Conservation (phyloP, 2,113 vertebrate species). For the Cichladusa arquata region DNA sequence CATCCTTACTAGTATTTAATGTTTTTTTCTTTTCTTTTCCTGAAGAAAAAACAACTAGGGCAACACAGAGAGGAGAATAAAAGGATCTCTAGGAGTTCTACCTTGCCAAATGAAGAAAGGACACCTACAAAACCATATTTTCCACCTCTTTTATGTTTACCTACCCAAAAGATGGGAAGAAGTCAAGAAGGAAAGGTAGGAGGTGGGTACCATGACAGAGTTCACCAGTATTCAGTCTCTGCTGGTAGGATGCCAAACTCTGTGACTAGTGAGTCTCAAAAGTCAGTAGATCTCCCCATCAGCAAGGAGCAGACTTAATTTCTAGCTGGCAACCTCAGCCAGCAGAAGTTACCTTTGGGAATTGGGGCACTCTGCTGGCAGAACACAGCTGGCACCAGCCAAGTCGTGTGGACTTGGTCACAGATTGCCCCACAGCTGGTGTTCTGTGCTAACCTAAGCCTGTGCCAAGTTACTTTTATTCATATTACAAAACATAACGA, state of each 20-base stretch:
- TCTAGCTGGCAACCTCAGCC: rapidly evolving
- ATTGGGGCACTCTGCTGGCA: background rate
- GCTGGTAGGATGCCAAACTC: background rate
- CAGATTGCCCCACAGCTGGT: background rate
- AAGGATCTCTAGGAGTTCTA: background rate
- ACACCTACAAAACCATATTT: background rate
- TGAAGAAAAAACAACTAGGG: background rate
- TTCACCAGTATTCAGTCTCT: background rate
- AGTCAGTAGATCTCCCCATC: background rate
- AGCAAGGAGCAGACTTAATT: background rate
- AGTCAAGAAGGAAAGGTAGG: background rate
- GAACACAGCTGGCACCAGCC: background rate
- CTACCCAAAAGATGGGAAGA: background rate
- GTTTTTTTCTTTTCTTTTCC: background rate
- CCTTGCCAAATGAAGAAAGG: background rate
- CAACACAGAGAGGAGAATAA: background rate
- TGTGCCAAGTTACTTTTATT: background rate
- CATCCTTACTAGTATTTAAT: background rate
- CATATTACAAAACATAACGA: background rate
- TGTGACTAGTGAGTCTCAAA: background rate
- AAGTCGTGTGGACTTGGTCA: background rate
- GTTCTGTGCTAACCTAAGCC: background rate
- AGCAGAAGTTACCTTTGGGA: background rate
- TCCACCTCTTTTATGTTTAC: background rate
- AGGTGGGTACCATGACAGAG: background rate